Percentiles rank a stretch among this genome's conserved stretches.
These are phyloP conservation scores for Scaptomyza graminum DNA, from an alignment of 1,140 invertebrate species.

Conservation along the genomic window DNA sequence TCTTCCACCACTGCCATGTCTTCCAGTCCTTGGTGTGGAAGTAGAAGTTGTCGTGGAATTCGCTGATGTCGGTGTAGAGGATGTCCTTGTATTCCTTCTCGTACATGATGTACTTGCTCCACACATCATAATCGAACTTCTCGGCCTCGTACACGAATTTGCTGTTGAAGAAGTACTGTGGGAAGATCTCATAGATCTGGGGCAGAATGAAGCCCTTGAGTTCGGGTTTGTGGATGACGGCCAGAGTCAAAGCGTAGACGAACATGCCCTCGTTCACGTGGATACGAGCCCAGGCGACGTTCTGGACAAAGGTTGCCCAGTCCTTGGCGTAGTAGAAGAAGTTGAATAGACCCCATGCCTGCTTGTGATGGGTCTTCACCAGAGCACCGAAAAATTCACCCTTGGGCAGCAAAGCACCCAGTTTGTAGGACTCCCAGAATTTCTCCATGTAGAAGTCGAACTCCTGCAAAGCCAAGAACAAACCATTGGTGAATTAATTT, in stretches of 20 bases:
- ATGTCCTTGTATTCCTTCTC: constrained; percentile 74
- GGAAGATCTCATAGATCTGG: constrained; percentile 87
- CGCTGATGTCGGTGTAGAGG: constrained; percentile 63
- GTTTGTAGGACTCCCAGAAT: constrained; percentile 85
- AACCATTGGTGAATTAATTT: neutral
- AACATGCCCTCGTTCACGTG: constrained; percentile 87
- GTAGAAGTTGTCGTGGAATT: constrained; percentile 55
- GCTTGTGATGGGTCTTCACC: constrained; percentile 86
- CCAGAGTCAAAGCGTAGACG: constrained; percentile 85
- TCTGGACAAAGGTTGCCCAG: constrained; percentile 87
- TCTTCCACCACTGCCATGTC: constrained; percentile 83
- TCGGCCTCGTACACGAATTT: constrained; percentile 86
- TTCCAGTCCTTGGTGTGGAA: constrained; percentile 83
- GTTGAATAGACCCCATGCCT: constrained; percentile 87
- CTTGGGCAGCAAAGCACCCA: constrained; percentile 85
- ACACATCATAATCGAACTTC: constrained; percentile 84
- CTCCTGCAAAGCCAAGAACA: constrained; percentile 83
- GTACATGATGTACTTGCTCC: constrained; percentile 69
- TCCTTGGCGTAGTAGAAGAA: constrained; percentile 89
- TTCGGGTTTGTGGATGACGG: constrained; percentile 86
- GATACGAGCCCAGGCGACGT: constrained; percentile 86
- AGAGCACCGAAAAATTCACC: constrained; percentile 87
- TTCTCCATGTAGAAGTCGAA: constrained; percentile 85
- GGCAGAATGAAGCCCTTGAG: constrained; percentile 86
- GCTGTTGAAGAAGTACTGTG: constrained; percentile 86